Base-by-base conservation (phyloP, 2,888 invertebrate species). In the Drosophila testacea region DNA sequence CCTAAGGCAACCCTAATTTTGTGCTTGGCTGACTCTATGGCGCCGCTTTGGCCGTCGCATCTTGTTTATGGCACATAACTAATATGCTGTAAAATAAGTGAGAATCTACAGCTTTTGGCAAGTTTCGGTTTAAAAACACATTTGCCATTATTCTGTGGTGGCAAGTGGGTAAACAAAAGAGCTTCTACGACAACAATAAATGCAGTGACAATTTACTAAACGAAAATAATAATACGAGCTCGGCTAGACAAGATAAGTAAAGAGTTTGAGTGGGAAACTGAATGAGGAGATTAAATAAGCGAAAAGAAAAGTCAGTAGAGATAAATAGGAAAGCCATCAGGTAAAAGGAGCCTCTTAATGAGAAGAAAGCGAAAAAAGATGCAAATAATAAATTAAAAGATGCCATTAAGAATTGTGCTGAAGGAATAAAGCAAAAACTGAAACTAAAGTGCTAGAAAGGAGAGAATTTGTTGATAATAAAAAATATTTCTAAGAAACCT, bases 31-130 rank as follows among this genome's bases (percentile, higher is more conserved):
- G 63, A 41, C 61, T 61, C 44, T 27, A 36, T 72, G 83, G 83
- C 83, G 83, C 88, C 83, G 67, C 78, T 61, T 28, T 68, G 88
- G 60, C 74, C 73, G 75, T 51, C 88, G 76, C 86, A 80, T 69
- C 88, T 88, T 86, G 87, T 84, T 84, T 88, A 86, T 88, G 88
- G 81, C 84, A 79, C 78, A 88, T 84, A 86, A 86, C 86, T 84
- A 86, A 86, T 84, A 88, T 84, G 87, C 89, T 70, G 79, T 73
- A 83, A 86, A 88, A 73, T 86, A 79, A 86, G 87, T 86, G 86
- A 70, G 81, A 80, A 83, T 66, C 78, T 70, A 52, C 44, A 47
- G 56, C 39, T 62, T 54, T 70, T 79, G 74, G 64, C 83, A 77
- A 69, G 65, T 55, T 66, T 77, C 67, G 71, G 65, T 73, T 84